Percentiles rank a stretch among this genome's conserved stretches.
Evolutionary conservation across 2,113 vertebrate genomes (phyloP).

Genomic region (Gymnarchus niloticus): DNA sequence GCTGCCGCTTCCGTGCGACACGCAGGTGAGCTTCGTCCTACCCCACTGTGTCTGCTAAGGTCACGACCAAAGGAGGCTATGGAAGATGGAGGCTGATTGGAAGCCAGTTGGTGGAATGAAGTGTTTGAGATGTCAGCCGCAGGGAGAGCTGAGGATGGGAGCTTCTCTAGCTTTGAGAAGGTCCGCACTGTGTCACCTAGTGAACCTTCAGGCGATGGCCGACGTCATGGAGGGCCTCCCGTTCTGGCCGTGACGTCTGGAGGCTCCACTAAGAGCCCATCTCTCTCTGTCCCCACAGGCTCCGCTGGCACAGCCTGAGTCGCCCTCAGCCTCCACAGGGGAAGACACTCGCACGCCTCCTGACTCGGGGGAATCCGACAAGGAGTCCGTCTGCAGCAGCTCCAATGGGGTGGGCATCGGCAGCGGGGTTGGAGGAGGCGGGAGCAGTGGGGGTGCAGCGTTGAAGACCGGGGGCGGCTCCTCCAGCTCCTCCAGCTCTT

Average conservation of each 20-base stretch:
- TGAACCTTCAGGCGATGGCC: too few species aligned
- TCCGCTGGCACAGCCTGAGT: slow-evolving; percentile 89
- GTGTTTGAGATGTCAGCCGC: not conserved
- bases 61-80: not conserved
- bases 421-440: slow-evolving; percentile 33
- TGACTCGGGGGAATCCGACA: slow-evolving; percentile 89
- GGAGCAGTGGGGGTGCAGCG: not conserved
- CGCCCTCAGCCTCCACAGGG: slow-evolving; percentile 81
- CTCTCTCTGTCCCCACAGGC: slow-evolving; percentile 56
- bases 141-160: not conserved
- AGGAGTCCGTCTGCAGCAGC: slow-evolving; percentile 92
- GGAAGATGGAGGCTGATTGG: not conserved
- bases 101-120: not conserved
- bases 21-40: slow-evolving; percentile 52
- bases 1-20: slow-evolving; percentile 85
- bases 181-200: not conserved
- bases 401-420: slow-evolving; percentile 77
- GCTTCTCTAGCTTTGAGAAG: not conserved
- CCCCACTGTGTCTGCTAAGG: not conserved
- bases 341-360: slow-evolving; percentile 80
- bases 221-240: too few species aligned
- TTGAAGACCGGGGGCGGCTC: slow-evolving; percentile 25
- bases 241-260: not conserved
- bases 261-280: not conserved
- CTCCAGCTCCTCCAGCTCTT: slow-evolving; percentile 57